Evolutionary conservation across 2,113 vertebrate species (phyloP).

Genomic region (Acanthisitta chloris): DNA sequence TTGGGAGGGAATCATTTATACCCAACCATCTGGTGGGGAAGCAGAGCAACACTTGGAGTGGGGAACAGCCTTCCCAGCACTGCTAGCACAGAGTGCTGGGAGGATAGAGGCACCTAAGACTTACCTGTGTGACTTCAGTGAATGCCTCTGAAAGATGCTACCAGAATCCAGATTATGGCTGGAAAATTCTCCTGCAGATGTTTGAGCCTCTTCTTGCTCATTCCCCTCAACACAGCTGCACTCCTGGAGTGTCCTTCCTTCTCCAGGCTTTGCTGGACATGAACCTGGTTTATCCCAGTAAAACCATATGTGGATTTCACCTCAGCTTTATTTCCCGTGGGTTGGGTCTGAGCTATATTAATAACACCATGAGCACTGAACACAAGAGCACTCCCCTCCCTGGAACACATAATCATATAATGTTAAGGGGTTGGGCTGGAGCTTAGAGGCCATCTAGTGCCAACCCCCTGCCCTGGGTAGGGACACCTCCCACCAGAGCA

Average conservation of each 20-base stretch:
- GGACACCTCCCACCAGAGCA: too few species aligned
- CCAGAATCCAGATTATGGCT: neutral
- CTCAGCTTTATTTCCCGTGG: too few species aligned
- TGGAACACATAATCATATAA: too few species aligned
- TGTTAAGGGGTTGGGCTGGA: too few species aligned
- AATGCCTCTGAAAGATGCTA: neutral
- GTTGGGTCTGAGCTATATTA: too few species aligned
- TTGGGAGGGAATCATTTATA: neutral
- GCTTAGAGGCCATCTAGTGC: too few species aligned
- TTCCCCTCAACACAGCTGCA: fast-evolving
- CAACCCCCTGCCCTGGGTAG: too few species aligned
- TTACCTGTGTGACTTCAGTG: neutral
- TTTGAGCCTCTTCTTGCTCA: neutral
- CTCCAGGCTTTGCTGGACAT: too few species aligned
- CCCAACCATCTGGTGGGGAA: neutral
- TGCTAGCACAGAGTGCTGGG: neutral
- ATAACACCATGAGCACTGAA: too few species aligned
- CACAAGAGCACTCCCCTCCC: too few species aligned
- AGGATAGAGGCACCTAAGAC: neutral
- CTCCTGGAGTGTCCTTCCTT: neutral
- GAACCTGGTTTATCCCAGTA: too few species aligned
- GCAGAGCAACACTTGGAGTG: neutral
- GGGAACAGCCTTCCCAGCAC: neutral
- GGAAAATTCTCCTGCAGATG: neutral
- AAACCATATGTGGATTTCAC: too few species aligned